Evolutionary conservation across 2,888 invertebrate genomes (phyloP).

Genomic region (Terebella lapidaria): DNA sequence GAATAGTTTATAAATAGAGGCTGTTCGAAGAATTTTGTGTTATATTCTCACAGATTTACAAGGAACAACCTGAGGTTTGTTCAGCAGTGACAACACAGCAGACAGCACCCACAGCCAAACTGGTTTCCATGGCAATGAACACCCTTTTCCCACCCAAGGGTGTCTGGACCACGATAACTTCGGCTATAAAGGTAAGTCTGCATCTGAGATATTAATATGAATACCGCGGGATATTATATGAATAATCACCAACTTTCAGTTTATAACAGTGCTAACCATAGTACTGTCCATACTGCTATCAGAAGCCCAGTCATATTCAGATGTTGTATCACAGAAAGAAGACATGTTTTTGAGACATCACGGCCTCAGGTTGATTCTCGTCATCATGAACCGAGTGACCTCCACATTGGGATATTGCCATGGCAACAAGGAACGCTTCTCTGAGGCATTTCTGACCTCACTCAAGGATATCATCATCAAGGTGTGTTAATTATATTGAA

Average conservation of each 20-base stretch:
- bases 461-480: background rate
- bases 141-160: constrained; percentile 29
- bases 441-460: background rate
- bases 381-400: background rate
- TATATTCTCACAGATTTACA: constrained; percentile 28
- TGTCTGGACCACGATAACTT: constrained; percentile 24
- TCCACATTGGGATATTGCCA: background rate
- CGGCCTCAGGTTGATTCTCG: background rate
- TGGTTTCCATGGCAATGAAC: constrained; percentile 29
- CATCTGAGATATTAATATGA: background rate
- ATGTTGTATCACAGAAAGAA: background rate
- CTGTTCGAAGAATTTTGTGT: background rate
- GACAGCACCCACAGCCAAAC: constrained; percentile 17
- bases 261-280: too few species aligned
- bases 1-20: background rate
- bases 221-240: background rate
- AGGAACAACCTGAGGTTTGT: constrained; percentile 24
- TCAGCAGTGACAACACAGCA: constrained; percentile 16
- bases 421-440: background rate
- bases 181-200: constrained; percentile 32
- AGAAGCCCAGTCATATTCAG: too few species aligned
- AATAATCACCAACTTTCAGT: background rate
- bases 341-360: background rate
- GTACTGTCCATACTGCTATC: too few species aligned
- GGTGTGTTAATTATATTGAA: background rate